These are phyloP conservation scores for Rutilus rutilus DNA, from an alignment of 2,113 vertebrate species.

Conservation along the genomic window DNA sequence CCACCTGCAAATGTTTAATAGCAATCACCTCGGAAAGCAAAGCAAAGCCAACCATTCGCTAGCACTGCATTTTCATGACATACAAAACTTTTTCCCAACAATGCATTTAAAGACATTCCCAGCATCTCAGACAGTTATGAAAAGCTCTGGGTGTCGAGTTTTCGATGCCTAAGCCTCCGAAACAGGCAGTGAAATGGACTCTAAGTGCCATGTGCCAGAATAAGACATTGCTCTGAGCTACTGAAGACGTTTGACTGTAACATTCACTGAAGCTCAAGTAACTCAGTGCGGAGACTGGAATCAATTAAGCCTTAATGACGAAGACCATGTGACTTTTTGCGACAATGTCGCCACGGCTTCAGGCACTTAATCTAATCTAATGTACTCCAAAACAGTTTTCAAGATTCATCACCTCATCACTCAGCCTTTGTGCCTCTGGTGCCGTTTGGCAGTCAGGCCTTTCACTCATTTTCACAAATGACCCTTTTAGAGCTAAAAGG, in stretches of 20 bases:
- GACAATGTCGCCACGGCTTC: slow-evolving; percentile 26
- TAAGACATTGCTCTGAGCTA: background rate
- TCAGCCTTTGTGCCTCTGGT: slow-evolving; percentile 28
- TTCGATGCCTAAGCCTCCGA: background rate
- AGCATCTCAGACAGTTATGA: background rate
- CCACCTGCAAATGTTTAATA: slow-evolving; percentile 38
- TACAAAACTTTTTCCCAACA: slow-evolving; percentile 10
- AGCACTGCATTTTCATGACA: background rate
- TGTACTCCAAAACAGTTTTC: slow-evolving; percentile 37
- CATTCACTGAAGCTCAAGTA: slow-evolving; percentile 14
- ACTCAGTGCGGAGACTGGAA: slow-evolving; percentile 19
- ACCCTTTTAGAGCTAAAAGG: slow-evolving; percentile 31
- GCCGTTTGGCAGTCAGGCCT: slow-evolving; percentile 19
- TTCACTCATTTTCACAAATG: slow-evolving; percentile 41
- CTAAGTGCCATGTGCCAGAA: slow-evolving; percentile 11
- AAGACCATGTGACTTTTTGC: slow-evolving; percentile 30
- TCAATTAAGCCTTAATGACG: slow-evolving; percentile 37
- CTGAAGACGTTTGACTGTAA: slow-evolving; percentile 8
- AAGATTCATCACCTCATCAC: slow-evolving; percentile 45
- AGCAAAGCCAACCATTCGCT: slow-evolving; percentile 7
- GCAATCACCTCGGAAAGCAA: background rate
- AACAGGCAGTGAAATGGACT: background rate
- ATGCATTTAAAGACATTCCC: background rate
- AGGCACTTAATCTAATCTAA: slow-evolving; percentile 44
- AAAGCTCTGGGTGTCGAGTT: background rate